Evolutionary conservation across 2,113 vertebrate species (phyloP).

Genomic region (Stegostoma tigrinum): DNA sequence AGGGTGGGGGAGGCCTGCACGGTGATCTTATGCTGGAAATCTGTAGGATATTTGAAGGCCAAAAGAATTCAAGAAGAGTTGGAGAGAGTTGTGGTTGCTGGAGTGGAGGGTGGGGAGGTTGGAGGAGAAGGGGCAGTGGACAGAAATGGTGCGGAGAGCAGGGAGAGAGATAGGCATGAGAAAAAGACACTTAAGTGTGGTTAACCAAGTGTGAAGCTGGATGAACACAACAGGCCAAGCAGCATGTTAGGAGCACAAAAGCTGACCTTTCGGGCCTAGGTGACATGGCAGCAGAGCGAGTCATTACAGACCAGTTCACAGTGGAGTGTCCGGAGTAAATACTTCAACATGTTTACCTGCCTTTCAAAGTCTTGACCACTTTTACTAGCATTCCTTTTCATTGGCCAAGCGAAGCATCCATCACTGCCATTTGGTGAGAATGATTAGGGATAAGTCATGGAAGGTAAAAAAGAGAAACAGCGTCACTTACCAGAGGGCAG

Average conservation of each 20-base stretch:
- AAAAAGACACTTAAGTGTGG: neutral
- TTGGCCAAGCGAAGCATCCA: neutral
- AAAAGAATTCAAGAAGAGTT: constrained; percentile 15
- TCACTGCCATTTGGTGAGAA: neutral
- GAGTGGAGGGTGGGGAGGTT: neutral
- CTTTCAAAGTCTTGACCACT: neutral
- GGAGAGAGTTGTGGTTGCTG: no score
- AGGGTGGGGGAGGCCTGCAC: constrained; percentile 91
- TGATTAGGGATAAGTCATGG: neutral
- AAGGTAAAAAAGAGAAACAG: no score
- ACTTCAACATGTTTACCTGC: no score
- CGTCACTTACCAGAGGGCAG: constrained; percentile 73
- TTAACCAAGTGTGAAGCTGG: no score
- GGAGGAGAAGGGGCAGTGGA: neutral
- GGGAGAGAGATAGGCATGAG: neutral
- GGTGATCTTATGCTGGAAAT: constrained; percentile 98
- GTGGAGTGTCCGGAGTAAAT: no score
- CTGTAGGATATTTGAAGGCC: constrained; percentile 51
- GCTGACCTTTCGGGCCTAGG: no score
- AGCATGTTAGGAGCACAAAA: no score
- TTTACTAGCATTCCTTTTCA: neutral
- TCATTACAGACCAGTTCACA: no score
- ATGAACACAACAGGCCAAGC: no score
- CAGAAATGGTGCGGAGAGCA: neutral
- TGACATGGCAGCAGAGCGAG: no score